Percentiles rank a stretch among this genome's conserved stretches.
Conservation (phyloP, 2,888 invertebrate genomes). For the Therioaphis trifolii region DNA sequence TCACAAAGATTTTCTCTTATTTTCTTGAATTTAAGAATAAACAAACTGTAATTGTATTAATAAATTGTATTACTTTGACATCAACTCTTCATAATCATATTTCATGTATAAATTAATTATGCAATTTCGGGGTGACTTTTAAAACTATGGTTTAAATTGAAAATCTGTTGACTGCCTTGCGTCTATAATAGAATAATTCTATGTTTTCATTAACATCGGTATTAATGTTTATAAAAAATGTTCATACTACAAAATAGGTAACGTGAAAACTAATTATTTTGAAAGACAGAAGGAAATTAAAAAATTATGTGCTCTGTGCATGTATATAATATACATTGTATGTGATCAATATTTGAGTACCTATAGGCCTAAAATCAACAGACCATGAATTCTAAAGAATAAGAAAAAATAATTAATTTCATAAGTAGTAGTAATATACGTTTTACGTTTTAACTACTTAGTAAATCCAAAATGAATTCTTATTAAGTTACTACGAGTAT, state of each 20-base stretch:
- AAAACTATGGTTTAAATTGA: no score
- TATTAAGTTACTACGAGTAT: not conserved
- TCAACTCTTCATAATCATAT: no score
- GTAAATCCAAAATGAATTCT: not conserved
- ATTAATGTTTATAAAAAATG: no score
- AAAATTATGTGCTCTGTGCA: not conserved
- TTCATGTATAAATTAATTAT: no score
- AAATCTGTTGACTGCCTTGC: no score
- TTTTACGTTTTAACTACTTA: not conserved
- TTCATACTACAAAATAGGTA: not conserved
- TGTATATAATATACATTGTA: no score
- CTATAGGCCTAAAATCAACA: conserved; percentile 19
- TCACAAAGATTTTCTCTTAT: not conserved
- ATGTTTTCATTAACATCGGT: no score
- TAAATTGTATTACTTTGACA: no score
- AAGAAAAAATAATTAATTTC: conserved; percentile 33
- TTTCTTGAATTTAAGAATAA: not conserved
- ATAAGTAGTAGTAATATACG: conserved; percentile 1
- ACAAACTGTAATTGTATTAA: no score
- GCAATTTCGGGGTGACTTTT: no score
- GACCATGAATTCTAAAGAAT: conserved; percentile 10
- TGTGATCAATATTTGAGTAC: not conserved
- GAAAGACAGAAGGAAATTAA: conserved; percentile 38
- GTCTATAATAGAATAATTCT: no score
- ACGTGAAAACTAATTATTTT: not conserved